These are phyloP conservation scores for Pseudoatta argentina DNA, from an alignment of 1,140 invertebrate species.

Conservation along the genomic window DNA sequence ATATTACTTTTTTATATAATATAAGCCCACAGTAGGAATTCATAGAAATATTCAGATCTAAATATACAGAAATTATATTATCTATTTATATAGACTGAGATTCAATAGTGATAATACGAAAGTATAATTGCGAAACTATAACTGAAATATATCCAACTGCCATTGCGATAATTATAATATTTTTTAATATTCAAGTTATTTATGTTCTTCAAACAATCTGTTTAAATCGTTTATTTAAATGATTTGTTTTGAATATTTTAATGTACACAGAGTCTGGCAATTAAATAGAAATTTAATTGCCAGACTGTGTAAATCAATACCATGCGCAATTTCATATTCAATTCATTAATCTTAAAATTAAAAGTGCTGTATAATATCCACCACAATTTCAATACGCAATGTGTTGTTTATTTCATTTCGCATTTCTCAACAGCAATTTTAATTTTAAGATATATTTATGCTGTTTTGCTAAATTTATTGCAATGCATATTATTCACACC, in stretches of 20 bases:
- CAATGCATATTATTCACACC: background rate
- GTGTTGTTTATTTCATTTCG: background rate
- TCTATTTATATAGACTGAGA: background rate
- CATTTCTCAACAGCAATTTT: background rate
- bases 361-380: background rate
- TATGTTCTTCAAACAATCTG: background rate
- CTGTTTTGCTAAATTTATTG: background rate
- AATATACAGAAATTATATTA: background rate
- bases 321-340: background rate
- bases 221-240: background rate
- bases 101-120: background rate
- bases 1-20: background rate
- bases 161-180: background rate
- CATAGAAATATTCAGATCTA: conserved; percentile 2
- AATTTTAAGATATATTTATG: background rate
- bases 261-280: background rate
- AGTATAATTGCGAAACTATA: background rate
- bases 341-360: conserved; percentile 8
- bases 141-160: background rate
- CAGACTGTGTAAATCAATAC: background rate
- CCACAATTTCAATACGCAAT: background rate
- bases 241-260: background rate
- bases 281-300: conserved; percentile 8
- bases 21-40: background rate
- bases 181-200: background rate